A percentile compares a stretch with the other conserved stretches of the same genome.
Conservation (phyloP, 2,797 vertebrate genomes). For the Dendrocincla tyrannina region DNA sequence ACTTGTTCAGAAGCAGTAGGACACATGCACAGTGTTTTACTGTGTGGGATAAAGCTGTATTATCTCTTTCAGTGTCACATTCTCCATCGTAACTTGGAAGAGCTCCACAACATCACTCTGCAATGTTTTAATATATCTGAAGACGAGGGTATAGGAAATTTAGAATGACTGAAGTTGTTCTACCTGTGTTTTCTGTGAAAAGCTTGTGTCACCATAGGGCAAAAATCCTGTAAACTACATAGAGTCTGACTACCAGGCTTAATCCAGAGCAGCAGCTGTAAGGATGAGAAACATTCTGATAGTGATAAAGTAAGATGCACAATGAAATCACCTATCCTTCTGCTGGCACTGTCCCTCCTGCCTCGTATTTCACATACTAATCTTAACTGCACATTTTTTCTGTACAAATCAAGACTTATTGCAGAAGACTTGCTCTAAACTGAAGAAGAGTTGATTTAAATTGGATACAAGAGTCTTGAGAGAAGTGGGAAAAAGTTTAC, state of each 20-base stretch:
- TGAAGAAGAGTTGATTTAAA: background rate
- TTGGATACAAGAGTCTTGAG: background rate
- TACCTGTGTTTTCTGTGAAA: background rate
- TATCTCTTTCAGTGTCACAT: background rate
- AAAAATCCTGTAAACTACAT: background rate
- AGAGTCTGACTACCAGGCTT: background rate
- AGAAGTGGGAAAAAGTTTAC: background rate
- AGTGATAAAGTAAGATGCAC: background rate
- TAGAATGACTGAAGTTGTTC: background rate
- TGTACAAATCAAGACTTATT: accelerated
- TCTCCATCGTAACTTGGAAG: background rate
- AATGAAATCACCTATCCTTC: background rate
- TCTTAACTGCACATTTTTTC: background rate
- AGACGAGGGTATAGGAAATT: background rate
- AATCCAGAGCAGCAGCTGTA: background rate
- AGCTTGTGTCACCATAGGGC: background rate
- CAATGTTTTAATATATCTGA: background rate
- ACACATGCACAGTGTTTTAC: background rate
- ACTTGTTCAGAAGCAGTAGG: background rate
- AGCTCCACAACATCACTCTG: background rate
- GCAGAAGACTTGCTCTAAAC: background rate
- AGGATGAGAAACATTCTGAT: background rate
- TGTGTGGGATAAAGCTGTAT: background rate
- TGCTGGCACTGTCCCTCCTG: background rate
- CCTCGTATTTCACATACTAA: background rate